Percentiles rank a stretch among this genome's conserved stretches.
Evolutionary conservation across 2,888 invertebrate species (phyloP).

Genomic region (Lagria hirta): DNA sequence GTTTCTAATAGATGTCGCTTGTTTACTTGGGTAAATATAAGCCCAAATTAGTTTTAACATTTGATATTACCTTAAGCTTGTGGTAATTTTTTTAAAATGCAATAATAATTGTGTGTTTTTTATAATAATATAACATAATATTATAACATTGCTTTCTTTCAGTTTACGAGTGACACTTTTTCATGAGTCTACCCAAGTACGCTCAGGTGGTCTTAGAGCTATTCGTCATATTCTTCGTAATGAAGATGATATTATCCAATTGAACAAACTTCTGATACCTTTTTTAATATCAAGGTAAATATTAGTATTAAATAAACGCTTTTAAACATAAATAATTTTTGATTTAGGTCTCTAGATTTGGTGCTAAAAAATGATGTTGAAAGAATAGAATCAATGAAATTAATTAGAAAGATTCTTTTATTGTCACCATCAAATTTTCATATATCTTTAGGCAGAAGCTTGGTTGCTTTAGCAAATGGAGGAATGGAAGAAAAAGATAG

Average conservation of each 20-base stretch:
- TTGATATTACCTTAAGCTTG: slow-evolving; percentile 2
- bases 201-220: slow-evolving; percentile 85
- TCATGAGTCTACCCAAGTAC: slow-evolving; percentile 84
- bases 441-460: slow-evolving; percentile 72
- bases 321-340: too few relatives aligned
- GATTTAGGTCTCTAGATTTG: slow-evolving; percentile 87
- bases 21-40: neutral
- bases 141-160: slow-evolving; percentile 38
- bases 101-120: slow-evolving; percentile 7
- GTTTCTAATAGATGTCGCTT: too few relatives aligned
- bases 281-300: slow-evolving; percentile 75
- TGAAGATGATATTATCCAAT: slow-evolving; percentile 74
- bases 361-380: slow-evolving; percentile 90
- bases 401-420: slow-evolving; percentile 72
- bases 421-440: slow-evolving; percentile 70
- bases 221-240: slow-evolving; percentile 80
- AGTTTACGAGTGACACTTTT: slow-evolving; percentile 85
- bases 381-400: slow-evolving; percentile 85
- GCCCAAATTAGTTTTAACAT: slow-evolving; percentile 1
- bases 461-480: slow-evolving; percentile 81
- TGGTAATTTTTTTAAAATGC: too few relatives aligned
- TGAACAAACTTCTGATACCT: slow-evolving; percentile 81
- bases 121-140: neutral
- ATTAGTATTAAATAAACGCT: too few relatives aligned
- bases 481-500: slow-evolving; percentile 79